Conservation (phyloP, 2,888 invertebrate species). For the Lordiphosa fenestrarum region DNA sequence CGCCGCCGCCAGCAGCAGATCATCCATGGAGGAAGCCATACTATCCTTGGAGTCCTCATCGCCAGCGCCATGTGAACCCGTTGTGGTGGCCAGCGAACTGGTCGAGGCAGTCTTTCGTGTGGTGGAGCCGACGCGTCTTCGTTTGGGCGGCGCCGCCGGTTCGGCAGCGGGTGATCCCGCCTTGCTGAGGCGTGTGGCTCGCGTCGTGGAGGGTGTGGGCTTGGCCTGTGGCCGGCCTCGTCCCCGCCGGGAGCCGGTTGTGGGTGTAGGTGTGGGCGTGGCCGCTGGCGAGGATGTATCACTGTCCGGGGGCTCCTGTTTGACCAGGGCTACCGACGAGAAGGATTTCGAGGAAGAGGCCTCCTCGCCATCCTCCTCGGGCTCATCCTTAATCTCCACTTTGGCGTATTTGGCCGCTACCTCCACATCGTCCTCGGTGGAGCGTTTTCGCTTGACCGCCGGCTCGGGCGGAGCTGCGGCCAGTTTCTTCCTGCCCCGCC, state of each 20-base stretch:
- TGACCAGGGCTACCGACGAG: conserved; percentile 40
- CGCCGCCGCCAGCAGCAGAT: conserved; percentile 59
- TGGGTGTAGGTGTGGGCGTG: conserved; percentile 28
- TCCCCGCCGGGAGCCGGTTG: conserved; percentile 44
- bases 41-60: conserved; percentile 79
- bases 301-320: conserved; percentile 68
- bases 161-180: conserved; percentile 56
- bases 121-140: conserved; percentile 48
- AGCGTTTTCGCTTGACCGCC: conserved; percentile 69
- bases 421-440: conserved; percentile 58
- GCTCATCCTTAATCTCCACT: conserved; percentile 51
- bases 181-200: conserved; percentile 68
- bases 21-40: conserved; percentile 75
- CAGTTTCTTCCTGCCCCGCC: conserved; percentile 50
- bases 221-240: conserved; percentile 59
- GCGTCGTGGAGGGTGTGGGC: conserved; percentile 53
- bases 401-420: conserved; percentile 66
- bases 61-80: conserved; percentile 37
- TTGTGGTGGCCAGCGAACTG: conserved; percentile 35
- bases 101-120: conserved; percentile 48
- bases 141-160: conserved; percentile 39
- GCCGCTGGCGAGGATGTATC: conserved; percentile 47
- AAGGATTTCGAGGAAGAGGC: conserved; percentile 28
- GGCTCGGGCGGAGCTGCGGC: conserved; percentile 37
- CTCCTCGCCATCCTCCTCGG: conserved; percentile 19